Evolutionary conservation across 2,113 vertebrate genomes (phyloP).

Genomic region (Epinephelus fuscoguttatus): DNA sequence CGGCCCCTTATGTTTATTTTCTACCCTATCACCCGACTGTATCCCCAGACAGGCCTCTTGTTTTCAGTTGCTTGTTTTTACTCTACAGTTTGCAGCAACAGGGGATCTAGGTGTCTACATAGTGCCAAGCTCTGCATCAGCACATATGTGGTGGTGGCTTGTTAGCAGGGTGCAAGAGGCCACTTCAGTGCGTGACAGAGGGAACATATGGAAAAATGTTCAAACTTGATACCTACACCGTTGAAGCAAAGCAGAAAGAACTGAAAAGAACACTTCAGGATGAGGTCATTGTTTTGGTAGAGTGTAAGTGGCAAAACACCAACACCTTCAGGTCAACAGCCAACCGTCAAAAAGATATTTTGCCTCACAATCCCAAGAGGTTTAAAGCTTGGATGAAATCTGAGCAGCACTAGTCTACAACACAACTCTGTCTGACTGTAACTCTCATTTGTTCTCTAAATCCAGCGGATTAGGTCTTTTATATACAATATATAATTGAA

Average conservation of each 20-base stretch:
- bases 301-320: constrained; percentile 63
- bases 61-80: constrained; percentile 40
- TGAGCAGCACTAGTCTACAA: constrained; percentile 14
- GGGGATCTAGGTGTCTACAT: constrained; percentile 20
- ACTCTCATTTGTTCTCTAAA: constrained; percentile 16
- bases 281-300: constrained; percentile 71
- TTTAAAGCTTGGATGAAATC: constrained; percentile 45
- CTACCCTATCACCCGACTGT: constrained; percentile 44
- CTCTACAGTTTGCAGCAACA: constrained; percentile 15
- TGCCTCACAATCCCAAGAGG: constrained; percentile 9
- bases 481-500: constrained; percentile 13
- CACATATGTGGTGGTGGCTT: constrained; percentile 20
- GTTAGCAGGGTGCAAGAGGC: constrained; percentile 42
- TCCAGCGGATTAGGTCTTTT: constrained; percentile 34
- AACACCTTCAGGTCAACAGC: constrained; percentile 64
- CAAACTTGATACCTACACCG: constrained; percentile 47
- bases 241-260: constrained; percentile 12
- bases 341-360: constrained; percentile 39
- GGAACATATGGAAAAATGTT: constrained; percentile 64
- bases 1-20: constrained; percentile 73
- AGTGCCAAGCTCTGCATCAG: constrained; percentile 19
- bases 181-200: constrained; percentile 27
- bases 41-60: constrained; percentile 37
- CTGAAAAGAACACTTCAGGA: constrained; percentile 34
- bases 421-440: constrained; percentile 12